These are phyloP conservation scores for Redunca redunca DNA, from an alignment of 2,113 vertebrate genomes.

Conservation along the genomic window DNA sequence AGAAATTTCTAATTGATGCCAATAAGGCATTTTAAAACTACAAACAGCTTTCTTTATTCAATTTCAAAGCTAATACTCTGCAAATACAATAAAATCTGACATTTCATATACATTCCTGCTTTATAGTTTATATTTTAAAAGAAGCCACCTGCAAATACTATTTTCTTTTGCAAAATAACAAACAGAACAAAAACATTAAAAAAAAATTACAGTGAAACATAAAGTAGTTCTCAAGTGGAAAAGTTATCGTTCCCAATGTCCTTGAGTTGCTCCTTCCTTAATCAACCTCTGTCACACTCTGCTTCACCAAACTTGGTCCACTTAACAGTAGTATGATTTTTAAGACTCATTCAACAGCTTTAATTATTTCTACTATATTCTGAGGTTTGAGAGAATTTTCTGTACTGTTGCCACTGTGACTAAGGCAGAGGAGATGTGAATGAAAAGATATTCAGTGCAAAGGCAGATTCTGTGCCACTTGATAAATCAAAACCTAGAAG, in stretches of 20 bases:
- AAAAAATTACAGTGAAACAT: conserved; percentile 93
- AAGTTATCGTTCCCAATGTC: conserved; percentile 85
- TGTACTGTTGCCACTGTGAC: conserved; percentile 86
- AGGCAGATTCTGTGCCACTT: conserved; percentile 84
- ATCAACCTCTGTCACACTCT: conserved; percentile 79
- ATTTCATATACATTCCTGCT: conserved; percentile 98
- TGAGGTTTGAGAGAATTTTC: conserved; percentile 88
- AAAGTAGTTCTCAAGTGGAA: conserved; percentile 94
- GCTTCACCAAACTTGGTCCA: conserved; percentile 88
- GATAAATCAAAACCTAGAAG: conserved; percentile 80
- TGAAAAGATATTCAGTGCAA: conserved; percentile 89
- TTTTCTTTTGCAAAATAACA: conserved; percentile 90
- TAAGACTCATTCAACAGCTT: conserved; percentile 92
- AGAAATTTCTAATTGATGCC: conserved; percentile 91
- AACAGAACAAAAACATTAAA: conserved; percentile 66
- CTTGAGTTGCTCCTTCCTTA: conserved; percentile 85
- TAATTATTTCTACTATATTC: conserved; percentile 87
- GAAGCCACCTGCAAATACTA: conserved; percentile 96
- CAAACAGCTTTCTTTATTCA: conserved; percentile 92
- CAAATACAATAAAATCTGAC: conserved; percentile 96
- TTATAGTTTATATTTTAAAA: conserved; percentile 94
- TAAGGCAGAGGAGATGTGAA: conserved; percentile 87
- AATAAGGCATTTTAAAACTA: conserved; percentile 94
- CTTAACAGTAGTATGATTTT: conserved; percentile 89
- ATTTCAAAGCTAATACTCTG: conserved; percentile 95